Evolutionary conservation across 2,113 vertebrate genomes (phyloP), one percentile per base, ranked within the genome.

Genomic region (Polypterus senegalus): DNA sequence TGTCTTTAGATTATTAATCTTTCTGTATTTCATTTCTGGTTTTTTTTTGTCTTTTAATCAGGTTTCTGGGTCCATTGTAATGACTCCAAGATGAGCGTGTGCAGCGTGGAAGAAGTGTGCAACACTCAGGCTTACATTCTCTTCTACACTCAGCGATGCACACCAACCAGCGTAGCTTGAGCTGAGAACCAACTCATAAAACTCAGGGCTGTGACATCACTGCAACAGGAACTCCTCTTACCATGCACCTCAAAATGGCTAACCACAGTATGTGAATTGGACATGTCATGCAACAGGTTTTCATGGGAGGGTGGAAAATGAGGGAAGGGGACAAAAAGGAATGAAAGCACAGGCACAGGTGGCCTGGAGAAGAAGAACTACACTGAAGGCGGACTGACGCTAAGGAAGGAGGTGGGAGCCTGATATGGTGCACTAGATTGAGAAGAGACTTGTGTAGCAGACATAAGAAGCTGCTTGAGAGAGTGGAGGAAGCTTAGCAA

Each of bases 61-160:
- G 96, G 92, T 77, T 98, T 98, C 83, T 98, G 96, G 96, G 93
- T 98, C 77, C 94, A 98, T 90, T 98, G 96, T 86, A 98, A 98
- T 64, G 94, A 98, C 89, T 98, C 96, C 72, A 93, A 94, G 82
- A 89, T 98, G 92, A 96, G 95, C 81, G 93, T 98, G 78, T 97
- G 93, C 88, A 93, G 91, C 49, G 92, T 98, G 79, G 93, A 97
- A 86, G 96, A 98, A 76, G 94, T 98, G 83, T 98, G 96, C 87
- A 93, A 89, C 87, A 98, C 96, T 89, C 96, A 98, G 83, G 96
- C 94, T 82, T 98, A 98, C 80, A 98, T 98, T 77, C 91, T 98
- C 77, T 98, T 98, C 87, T 98, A 98, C 73, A 98, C 94, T 76
- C 95, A 97, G 89, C 89, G 94, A 83, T 77, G 79, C 83, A 90